Evolutionary conservation across 2,888 invertebrate species (phyloP).

Genomic region (Tachina lurida): DNA sequence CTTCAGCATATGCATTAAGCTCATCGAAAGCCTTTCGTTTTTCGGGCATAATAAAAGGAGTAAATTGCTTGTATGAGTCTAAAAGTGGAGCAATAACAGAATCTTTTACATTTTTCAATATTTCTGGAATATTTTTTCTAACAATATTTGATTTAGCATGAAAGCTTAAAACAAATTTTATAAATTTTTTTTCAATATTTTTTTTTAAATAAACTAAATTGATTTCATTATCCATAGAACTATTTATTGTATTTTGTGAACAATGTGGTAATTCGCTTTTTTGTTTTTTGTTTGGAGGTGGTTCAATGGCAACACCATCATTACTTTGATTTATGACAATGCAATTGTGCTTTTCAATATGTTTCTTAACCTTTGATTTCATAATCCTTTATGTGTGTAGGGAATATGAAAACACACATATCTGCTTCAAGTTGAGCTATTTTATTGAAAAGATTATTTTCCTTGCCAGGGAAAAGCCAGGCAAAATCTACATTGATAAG

Average conservation of each 20-base stretch:
- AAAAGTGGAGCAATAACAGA: slow-evolving; percentile 35
- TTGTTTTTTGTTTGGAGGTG: slow-evolving; percentile 6
- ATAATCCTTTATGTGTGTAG: slow-evolving; percentile 5
- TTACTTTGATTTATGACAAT: slow-evolving; percentile 23
- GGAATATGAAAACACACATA: no score
- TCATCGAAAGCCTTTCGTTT: slow-evolving; percentile 34
- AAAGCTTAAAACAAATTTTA: slow-evolving; percentile 34
- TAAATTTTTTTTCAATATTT: slow-evolving; percentile 15
- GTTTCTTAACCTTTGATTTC: slow-evolving; percentile 51
- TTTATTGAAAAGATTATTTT: no score
- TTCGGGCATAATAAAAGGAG: slow-evolving; percentile 37
- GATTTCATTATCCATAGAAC: slow-evolving; percentile 16
- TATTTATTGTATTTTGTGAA: slow-evolving; percentile 11
- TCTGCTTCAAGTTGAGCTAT: no score
- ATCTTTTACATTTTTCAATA: slow-evolving; percentile 40
- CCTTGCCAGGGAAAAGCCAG: no score
- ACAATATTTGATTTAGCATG: slow-evolving; percentile 54
- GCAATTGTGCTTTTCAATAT: slow-evolving; percentile 40
- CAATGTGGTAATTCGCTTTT: slow-evolving; percentile 11
- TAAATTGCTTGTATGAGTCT: slow-evolving; percentile 21
- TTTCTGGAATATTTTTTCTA: slow-evolving; percentile 45
- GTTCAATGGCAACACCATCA: slow-evolving; percentile 8
- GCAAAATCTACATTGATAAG: no score
- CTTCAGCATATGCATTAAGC: slow-evolving; percentile 30
- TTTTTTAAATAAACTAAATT: slow-evolving; percentile 28